Conservation (phyloP, 2,888 invertebrate genomes). For the Pseudococcus viburni region DNA sequence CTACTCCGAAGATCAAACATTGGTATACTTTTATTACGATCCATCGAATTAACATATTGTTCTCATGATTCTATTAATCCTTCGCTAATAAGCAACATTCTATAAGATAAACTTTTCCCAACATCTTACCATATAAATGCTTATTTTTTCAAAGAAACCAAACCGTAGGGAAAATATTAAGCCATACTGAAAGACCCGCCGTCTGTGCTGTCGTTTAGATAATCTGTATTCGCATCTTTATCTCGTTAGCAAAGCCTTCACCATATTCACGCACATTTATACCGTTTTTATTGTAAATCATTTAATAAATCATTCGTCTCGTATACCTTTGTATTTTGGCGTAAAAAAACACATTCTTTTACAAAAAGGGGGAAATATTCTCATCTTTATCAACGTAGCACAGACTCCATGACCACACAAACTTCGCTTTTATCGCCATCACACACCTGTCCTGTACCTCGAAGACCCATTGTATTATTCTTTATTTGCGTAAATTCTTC, state of each 20-base stretch:
- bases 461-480: background rate
- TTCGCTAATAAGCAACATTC: background rate
- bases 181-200: background rate
- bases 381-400: background rate
- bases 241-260: slow-evolving; percentile 1
- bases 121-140: background rate
- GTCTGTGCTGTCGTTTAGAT: background rate
- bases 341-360: slow-evolving; percentile 45
- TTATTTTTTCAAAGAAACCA: background rate
- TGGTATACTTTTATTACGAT: background rate
- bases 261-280: slow-evolving; percentile 33
- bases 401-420: slow-evolving; percentile 25
- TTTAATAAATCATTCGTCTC: slow-evolving; percentile 47
- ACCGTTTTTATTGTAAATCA: slow-evolving; percentile 24
- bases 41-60: slow-evolving; percentile 2
- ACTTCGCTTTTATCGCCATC: slow-evolving; percentile 46
- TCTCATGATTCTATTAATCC: background rate
- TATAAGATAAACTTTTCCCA: background rate
- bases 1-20: background rate
- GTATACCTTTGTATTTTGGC: slow-evolving; percentile 47
- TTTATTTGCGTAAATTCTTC: slow-evolving; percentile 53
- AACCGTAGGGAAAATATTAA: slow-evolving; percentile 1
- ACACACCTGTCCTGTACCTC: slow-evolving; percentile 37
- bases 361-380: slow-evolving; percentile 12
- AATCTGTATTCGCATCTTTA: slow-evolving; percentile 37